Percentiles rank a stretch among this genome's conserved stretches.
phyloP scores from a whole-genome alignment of 2,113 vertebrate species.

The Protomyctophum bolini region DNA sequence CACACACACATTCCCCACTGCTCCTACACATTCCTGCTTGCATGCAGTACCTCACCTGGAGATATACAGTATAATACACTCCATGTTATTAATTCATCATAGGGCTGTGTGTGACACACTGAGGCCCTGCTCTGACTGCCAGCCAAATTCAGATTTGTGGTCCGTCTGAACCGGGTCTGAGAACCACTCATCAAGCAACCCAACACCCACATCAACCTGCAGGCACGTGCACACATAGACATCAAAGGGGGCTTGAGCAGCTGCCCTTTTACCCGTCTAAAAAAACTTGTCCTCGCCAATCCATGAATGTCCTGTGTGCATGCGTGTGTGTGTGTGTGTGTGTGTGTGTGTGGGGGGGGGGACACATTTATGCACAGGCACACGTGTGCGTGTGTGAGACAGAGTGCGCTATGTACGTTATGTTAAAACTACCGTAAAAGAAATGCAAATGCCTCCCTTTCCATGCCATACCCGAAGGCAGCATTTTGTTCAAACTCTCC shows the following conservation, averaged over 20 bases:
- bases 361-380: no score
- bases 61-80: conserved; percentile 44
- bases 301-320: not conserved
- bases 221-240: no score
- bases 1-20: not conserved
- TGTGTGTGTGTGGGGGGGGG: not conserved
- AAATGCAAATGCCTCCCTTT: no score
- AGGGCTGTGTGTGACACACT: conserved; percentile 22
- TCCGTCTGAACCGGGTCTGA: not conserved
- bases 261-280: no score
- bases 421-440: conserved; percentile 10
- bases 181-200: conserved; percentile 7
- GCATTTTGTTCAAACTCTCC: no score
- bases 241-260: no score
- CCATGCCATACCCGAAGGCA: no score
- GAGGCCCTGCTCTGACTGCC: not conserved
- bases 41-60: conserved; percentile 50
- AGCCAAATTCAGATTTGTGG: no score
- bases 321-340: conserved; percentile 10
- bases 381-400: conserved; percentile 5
- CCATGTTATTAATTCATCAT: conserved; percentile 39
- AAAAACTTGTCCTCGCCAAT: no score
- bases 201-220: conserved; percentile 17
- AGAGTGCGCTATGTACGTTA: conserved; percentile 32
- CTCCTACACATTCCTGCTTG: conserved; percentile 59